Conservation (phyloP, 2,797 vertebrate genomes). For the Pseudotriccus pelzelni region DNA sequence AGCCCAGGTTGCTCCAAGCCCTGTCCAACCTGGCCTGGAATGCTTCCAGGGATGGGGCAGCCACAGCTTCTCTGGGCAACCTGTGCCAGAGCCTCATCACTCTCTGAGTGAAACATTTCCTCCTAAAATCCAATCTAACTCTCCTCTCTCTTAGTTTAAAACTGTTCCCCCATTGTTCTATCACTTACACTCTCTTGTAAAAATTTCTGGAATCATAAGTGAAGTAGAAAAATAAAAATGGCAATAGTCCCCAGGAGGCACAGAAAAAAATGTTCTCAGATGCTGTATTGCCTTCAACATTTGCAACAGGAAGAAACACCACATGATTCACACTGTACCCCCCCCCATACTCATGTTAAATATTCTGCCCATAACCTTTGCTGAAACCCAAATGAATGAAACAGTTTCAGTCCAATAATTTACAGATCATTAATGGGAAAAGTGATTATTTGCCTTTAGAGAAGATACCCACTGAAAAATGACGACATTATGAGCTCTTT, state of each 20-base stretch:
- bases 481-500: constrained; percentile 20
- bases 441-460: constrained; percentile 48
- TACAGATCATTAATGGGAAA: constrained; percentile 4
- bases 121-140: not conserved
- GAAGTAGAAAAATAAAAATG: not conserved
- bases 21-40: fast-evolving
- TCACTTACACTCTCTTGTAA: not conserved
- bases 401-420: not conserved
- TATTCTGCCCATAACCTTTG: not conserved
- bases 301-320: not conserved
- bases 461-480: constrained; percentile 48
- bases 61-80: not conserved
- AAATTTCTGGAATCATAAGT: not conserved
- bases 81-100: not conserved
- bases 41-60: not conserved
- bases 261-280: not conserved
- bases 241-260: not conserved
- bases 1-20: fast-evolving
- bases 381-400: not conserved
- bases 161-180: not conserved
- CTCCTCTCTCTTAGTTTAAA: not conserved
- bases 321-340: not conserved
- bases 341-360: not conserved
- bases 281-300: not conserved
- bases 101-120: not conserved